A percentile compares a stretch with the other conserved stretches of the same genome.
Evolutionary conservation across 2,113 vertebrate species (phyloP).

Genomic region (Pteruthius melanotis): DNA sequence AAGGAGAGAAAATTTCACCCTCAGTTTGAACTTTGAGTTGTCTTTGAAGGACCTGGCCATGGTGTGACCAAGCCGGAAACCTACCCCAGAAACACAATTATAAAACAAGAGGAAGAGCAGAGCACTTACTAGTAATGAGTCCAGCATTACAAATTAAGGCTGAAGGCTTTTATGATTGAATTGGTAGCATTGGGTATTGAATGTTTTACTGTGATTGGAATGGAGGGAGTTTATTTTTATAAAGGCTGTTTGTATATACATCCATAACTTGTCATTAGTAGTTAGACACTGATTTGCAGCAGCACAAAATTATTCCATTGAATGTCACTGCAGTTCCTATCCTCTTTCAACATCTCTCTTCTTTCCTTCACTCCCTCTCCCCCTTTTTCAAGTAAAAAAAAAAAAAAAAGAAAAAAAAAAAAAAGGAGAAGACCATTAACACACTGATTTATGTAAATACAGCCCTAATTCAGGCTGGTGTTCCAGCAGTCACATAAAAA

Average conservation of each 20-base stretch:
- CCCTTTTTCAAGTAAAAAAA: not conserved
- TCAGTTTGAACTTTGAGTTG: not conserved
- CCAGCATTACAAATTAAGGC: not conserved
- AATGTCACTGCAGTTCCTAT: not conserved
- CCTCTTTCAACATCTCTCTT: not conserved
- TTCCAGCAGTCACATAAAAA: slow-evolving; percentile 37
- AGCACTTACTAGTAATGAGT: not conserved
- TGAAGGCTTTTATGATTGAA: slow-evolving; percentile 11
- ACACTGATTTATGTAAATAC: slow-evolving; percentile 36
- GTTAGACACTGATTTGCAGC: not conserved
- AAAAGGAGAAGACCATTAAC: not conserved
- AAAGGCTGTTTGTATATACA: not conserved
- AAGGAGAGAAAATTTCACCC: not conserved
- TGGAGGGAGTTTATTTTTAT: not conserved
- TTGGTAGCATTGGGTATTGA: not conserved
- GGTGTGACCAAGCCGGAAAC: not conserved
- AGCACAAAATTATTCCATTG: not conserved
- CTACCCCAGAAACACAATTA: not conserved
- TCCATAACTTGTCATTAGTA: not conserved
- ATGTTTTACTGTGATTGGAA: not conserved
- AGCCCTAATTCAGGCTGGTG: slow-evolving; percentile 33
- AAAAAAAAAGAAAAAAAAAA: not conserved
- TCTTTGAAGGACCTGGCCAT: not conserved
- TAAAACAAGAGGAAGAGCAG: not conserved
- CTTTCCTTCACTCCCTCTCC: not conserved